Conservation (phyloP, 1,140 invertebrate species). For the Anastrepha obliqua region DNA sequence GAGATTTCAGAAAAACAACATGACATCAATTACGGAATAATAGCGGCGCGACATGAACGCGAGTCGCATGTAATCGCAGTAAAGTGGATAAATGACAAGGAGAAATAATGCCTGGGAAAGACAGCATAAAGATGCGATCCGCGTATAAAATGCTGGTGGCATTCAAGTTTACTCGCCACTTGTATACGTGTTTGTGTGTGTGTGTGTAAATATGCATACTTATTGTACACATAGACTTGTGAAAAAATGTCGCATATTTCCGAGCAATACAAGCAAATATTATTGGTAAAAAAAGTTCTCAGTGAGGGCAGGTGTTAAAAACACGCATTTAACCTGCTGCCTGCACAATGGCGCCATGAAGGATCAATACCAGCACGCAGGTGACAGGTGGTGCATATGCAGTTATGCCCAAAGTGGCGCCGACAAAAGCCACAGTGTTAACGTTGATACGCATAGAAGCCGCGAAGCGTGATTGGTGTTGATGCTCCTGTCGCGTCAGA, state of each 20-base stretch:
- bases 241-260: background rate
- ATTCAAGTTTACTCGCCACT: background rate
- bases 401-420: background rate
- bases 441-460: background rate
- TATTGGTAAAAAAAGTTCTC: no score
- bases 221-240: background rate
- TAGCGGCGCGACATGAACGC: background rate
- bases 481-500: conserved; percentile 8
- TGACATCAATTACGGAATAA: background rate
- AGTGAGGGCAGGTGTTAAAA: background rate
- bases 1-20: background rate
- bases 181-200: background rate
- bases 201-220: background rate
- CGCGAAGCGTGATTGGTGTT: background rate
- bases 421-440: background rate
- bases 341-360: background rate
- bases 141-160: background rate
- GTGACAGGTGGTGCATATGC: conserved; percentile 13
- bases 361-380: conserved; percentile 5
- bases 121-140: background rate
- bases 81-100: background rate
- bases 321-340: conserved; percentile 6
- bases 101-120: background rate
- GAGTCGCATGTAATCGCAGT: background rate
- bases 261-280: no score